Conservation (phyloP, 2,888 invertebrate species). For the Aleiodes leptofemur region DNA sequence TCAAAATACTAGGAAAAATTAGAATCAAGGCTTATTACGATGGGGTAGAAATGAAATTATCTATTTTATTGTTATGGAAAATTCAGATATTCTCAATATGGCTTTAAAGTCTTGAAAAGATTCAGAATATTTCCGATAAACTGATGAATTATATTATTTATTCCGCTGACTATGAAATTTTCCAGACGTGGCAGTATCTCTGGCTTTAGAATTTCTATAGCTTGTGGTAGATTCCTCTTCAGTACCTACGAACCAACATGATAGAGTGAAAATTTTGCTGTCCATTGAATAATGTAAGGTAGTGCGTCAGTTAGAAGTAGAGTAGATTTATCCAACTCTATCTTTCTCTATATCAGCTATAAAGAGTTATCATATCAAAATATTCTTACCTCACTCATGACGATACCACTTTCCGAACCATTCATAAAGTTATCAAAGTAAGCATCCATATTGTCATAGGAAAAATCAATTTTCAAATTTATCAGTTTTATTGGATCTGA, state of each 20-base stretch:
- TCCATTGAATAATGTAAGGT: too few relatives aligned
- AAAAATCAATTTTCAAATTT: constrained; percentile 68
- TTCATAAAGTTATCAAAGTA: constrained; percentile 68
- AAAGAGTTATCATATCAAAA: too few relatives aligned
- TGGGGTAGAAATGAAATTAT: background rate
- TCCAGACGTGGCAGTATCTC: constrained; percentile 68
- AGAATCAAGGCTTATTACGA: background rate
- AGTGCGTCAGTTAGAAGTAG: too few relatives aligned
- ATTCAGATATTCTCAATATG: constrained; percentile 60
- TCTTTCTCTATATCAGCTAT: too few relatives aligned
- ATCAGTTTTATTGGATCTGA: constrained; percentile 68
- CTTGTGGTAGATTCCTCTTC: constrained; percentile 65
- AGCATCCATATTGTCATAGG: constrained; percentile 58
- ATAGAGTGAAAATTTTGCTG: too few relatives aligned
- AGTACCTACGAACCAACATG: constrained; percentile 62
- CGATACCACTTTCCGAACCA: constrained; percentile 52
- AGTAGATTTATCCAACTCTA: too few relatives aligned
- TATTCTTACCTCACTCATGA: constrained; percentile 57
- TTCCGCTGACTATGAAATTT: constrained; percentile 62
- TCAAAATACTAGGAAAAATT: background rate
- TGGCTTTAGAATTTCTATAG: constrained; percentile 67
- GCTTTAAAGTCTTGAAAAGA: constrained; percentile 62
- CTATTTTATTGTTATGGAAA: constrained; percentile 38
- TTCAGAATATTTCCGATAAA: constrained; percentile 63
- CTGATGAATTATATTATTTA: constrained; percentile 66